A percentile compares a stretch with the other conserved stretches of the same genome.
Evolutionary conservation across 2,797 vertebrate species (phyloP).

Genomic region (Catamblyrhynchus diadema): DNA sequence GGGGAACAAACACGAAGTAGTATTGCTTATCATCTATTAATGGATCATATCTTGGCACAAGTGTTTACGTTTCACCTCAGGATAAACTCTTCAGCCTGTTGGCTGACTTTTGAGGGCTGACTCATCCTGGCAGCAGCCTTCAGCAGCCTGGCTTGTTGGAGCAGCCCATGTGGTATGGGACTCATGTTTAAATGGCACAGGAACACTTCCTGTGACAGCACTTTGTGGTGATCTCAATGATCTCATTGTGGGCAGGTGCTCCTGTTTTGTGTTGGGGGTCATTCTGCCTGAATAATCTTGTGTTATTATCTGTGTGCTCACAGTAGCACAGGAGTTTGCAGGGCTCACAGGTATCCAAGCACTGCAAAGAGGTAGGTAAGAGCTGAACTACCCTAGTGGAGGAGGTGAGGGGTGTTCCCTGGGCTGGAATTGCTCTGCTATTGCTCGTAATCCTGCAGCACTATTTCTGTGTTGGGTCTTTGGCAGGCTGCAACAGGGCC

Average conservation of each 20-base stretch:
- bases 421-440: background rate
- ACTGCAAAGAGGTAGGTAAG: background rate
- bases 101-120: background rate
- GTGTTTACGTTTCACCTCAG: background rate
- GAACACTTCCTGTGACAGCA: accelerated
- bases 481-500: background rate
- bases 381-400: background rate
- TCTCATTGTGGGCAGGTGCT: background rate
- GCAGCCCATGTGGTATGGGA: accelerated
- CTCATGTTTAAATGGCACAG: background rate
- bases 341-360: background rate
- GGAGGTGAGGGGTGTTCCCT: background rate
- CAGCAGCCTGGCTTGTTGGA: background rate
- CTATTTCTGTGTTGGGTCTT: background rate
- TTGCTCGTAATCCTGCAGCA: background rate
- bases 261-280: accelerated
- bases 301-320: background rate
- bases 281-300: background rate
- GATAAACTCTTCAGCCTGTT: background rate
- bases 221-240: background rate
- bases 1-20: background rate
- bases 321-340: background rate
- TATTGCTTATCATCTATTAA: background rate
- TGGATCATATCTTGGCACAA: background rate
- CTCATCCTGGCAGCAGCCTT: background rate